phyloP scores from a whole-genome alignment of 2,797 vertebrate species.

The Tapirus indicus region DNA sequence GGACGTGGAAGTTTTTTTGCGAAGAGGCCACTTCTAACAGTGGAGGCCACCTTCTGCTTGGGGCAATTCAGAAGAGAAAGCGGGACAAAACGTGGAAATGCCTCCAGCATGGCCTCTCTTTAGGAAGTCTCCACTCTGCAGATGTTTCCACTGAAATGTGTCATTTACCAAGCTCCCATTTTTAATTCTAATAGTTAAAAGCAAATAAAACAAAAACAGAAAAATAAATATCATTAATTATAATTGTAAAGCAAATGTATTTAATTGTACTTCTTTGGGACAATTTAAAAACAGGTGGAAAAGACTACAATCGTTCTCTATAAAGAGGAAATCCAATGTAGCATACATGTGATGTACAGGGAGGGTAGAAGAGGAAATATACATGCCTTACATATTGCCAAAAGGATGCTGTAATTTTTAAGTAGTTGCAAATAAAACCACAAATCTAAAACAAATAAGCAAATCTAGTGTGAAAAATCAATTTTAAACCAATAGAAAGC shows the following conservation, averaged over 20 bases:
- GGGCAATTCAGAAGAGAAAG: background rate
- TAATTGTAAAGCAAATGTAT: background rate
- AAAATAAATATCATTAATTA: background rate
- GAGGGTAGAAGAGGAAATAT: background rate
- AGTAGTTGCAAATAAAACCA: background rate
- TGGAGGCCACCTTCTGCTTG: rapidly evolving
- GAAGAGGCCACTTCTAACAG: slow-evolving; percentile 39
- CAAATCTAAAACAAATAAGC: background rate
- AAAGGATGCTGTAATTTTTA: background rate
- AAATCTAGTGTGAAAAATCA: background rate
- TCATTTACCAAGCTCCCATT: background rate
- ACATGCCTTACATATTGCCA: too few relatives aligned
- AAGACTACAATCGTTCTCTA: background rate
- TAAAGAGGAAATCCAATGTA: background rate
- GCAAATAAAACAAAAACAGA: background rate
- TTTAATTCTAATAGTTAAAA: background rate
- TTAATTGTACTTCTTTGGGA: background rate
- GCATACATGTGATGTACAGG: rapidly evolving
- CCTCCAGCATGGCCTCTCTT: background rate
- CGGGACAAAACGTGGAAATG: background rate
- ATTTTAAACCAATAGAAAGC: background rate
- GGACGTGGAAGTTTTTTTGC: background rate
- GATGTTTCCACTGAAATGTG: background rate
- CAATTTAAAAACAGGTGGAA: background rate
- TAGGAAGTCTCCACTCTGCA: background rate